Evolutionary conservation across 2,113 vertebrate species (phyloP).

Genomic region (Cnemophilus loriae): DNA sequence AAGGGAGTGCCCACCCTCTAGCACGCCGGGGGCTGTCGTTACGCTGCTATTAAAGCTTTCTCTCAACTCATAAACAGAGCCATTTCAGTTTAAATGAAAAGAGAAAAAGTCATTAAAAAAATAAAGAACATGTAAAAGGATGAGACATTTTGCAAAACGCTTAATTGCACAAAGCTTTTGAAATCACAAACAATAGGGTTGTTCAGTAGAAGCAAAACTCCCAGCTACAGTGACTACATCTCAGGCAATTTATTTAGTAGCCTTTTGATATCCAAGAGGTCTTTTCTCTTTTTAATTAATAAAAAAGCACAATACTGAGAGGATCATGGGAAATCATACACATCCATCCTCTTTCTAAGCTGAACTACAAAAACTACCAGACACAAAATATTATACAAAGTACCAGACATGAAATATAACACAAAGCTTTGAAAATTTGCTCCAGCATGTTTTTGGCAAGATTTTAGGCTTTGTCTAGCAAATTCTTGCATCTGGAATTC

Average conservation of each 20-base stretch:
- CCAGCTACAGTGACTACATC: not conserved
- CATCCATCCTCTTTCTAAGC: not conserved
- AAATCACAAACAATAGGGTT: not conserved
- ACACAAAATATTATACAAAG: not conserved
- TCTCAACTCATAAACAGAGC: constrained; percentile 2
- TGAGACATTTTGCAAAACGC: not conserved
- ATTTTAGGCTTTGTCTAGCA: not conserved
- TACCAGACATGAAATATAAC: not conserved
- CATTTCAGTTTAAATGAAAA: constrained; percentile 27
- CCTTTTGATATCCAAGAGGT: not conserved
- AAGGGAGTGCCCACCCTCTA: constrained; percentile 12
- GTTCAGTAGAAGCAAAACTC: not conserved
- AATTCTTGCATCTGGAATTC: not conserved
- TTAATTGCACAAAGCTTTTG: not conserved
- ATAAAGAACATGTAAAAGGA: not conserved
- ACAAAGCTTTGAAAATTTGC: not conserved
- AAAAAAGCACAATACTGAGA: not conserved
- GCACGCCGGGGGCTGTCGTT: not conserved
- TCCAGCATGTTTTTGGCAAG: not conserved
- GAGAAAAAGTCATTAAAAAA: not conserved
- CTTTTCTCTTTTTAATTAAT: not conserved
- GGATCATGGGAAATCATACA: not conserved
- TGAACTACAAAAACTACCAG: not conserved
- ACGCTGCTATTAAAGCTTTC: not conserved
- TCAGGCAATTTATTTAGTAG: not conserved